Percentiles rank a stretch among this genome's conserved stretches.
These are phyloP conservation scores for Parapristionchus giblindavisi DNA, from an alignment of 2,888 invertebrate species.

Conservation along the genomic window DNA sequence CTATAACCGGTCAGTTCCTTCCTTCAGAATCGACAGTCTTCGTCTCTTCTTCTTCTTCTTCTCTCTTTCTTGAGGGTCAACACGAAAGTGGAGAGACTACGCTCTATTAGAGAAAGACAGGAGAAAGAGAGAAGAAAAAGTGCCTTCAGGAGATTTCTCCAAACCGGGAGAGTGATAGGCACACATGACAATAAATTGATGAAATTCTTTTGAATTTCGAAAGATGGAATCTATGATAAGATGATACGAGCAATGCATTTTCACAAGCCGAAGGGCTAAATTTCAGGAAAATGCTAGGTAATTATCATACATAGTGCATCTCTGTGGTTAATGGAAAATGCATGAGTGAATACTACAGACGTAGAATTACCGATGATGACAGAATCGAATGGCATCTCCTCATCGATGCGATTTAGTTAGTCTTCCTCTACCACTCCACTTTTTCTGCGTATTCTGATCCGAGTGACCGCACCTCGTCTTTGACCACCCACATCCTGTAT, in stretches of 20 bases:
- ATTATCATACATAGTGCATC: no score
- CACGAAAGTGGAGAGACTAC: conserved; percentile 17
- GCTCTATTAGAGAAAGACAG: conserved; percentile 25
- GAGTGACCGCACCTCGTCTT: conserved; percentile 15
- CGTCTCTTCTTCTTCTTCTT: background rate
- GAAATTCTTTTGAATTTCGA: background rate
- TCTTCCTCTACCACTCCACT: conserved; percentile 1
- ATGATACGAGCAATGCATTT: no score
- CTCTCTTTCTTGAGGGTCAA: conserved; percentile 16
- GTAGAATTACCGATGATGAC: no score
- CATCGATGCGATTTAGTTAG: background rate
- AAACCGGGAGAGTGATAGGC: background rate
- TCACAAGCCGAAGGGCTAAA: no score
- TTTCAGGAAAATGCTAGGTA: no score
- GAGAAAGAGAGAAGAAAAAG: conserved; percentile 14
- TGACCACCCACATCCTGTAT: conserved; percentile 25
- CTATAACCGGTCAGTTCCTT: conserved; percentile 20
- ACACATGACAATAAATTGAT: background rate
- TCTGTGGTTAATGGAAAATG: no score
- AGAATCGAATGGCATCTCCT: background rate
- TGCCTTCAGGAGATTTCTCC: no score
- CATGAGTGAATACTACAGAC: no score
- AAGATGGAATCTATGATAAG: conserved; percentile 6
- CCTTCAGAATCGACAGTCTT: conserved; percentile 7
- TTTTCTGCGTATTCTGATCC: conserved; percentile 1